phyloP scores from a whole-genome alignment of 2,113 vertebrate genomes.

The Phylloscopus trochiloides region DNA sequence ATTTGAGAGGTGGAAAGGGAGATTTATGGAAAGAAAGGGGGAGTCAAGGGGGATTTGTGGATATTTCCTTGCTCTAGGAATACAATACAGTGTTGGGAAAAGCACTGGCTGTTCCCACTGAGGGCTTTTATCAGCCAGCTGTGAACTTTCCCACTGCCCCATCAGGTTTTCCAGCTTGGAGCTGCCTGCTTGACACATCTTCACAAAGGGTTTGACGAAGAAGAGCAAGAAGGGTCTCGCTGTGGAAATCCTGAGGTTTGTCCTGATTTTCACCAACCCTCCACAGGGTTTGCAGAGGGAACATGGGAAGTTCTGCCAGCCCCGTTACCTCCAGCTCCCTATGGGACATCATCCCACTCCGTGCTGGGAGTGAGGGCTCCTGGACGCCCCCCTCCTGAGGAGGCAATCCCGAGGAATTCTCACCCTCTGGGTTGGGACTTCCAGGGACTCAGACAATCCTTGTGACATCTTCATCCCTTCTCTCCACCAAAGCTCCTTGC shows the following conservation, averaged over 20 bases:
- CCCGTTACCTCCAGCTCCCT: background rate
- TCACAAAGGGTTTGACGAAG: fast-evolving
- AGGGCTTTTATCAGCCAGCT: background rate
- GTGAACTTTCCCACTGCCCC: background rate
- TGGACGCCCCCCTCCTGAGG: background rate
- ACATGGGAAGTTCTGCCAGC: fast-evolving
- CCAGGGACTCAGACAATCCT: background rate
- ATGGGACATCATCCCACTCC: background rate
- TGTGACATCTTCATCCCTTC: background rate
- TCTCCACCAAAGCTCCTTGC: background rate
- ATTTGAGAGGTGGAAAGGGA: background rate
- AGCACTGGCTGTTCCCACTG: background rate
- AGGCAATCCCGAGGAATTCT: background rate
- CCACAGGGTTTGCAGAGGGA: background rate
- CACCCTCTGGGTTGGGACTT: background rate
- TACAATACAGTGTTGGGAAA: background rate
- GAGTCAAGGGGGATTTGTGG: background rate
- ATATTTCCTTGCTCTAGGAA: background rate
- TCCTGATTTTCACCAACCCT: background rate
- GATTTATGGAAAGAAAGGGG: background rate
- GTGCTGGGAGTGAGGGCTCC: background rate
- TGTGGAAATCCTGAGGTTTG: background rate
- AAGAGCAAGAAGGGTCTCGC: background rate
- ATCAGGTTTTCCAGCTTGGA: background rate
- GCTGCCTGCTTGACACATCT: background rate